A percentile compares a stretch with the other conserved stretches of the same genome.
phyloP scores from a whole-genome alignment of 2,113 vertebrate genomes.

The Gopherus flavomarginatus region DNA sequence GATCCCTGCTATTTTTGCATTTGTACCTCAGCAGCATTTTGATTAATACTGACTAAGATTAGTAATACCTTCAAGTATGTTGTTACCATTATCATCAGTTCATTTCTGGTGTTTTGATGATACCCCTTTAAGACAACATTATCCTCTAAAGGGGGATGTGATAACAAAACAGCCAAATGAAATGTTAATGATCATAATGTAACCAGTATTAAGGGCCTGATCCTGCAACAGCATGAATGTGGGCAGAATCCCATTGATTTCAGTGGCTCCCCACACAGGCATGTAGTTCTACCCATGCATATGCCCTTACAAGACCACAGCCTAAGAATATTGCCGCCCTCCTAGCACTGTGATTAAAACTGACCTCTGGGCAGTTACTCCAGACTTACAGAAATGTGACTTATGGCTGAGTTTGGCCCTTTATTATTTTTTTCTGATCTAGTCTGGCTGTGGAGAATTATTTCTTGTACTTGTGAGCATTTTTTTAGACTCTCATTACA shows the following conservation, averaged over 20 bases:
- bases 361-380: not conserved
- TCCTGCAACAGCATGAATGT: not conserved
- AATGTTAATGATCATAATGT: not conserved
- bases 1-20: not conserved
- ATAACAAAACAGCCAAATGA: not conserved
- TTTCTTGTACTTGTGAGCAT: not conserved
- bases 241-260: not conserved
- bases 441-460: not conserved
- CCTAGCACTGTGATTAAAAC: not conserved
- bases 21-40: rapidly evolving
- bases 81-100: not conserved
- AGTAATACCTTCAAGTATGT: not conserved
- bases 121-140: not conserved
- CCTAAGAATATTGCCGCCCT: not conserved
- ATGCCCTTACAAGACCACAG: rapidly evolving
- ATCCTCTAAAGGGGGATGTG: not conserved
- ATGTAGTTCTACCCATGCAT: not conserved
- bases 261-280: not conserved
- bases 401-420: not conserved
- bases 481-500: constrained; percentile 18
- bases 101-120: not conserved
- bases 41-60: not conserved
- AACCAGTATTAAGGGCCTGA: not conserved
- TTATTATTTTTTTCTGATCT: not conserved
- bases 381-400: not conserved